Base-by-base conservation (phyloP, 2,888 invertebrate species). In the Nomada hirtipes region DNA sequence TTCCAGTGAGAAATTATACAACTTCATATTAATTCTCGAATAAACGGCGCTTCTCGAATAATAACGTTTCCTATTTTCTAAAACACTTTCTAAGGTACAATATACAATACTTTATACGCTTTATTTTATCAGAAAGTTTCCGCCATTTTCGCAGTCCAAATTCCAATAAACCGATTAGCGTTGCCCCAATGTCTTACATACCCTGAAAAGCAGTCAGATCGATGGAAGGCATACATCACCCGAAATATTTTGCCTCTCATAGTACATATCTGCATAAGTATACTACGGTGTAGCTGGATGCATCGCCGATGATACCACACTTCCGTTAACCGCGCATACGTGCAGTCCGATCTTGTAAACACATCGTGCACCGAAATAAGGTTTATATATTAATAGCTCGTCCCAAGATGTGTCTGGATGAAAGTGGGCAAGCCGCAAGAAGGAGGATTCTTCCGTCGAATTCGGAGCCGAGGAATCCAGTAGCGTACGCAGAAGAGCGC, bases 361-460 rank as follows among this genome's bases (percentile, higher is more conserved):
- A 91, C 88, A 84, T 77, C 80, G 82, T 75, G 71, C 84, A 86
- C 88, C 84, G 86, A 90, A 91, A 91, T 91, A 91, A 89, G 82
- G 73, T 81, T 84, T 81, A 74, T 83, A 87, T 91, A 91, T 91
- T 91, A 91, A 90, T 91, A 91, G 90, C 86, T 60, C 82, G 81
- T 74, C 80, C 69, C 71, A 65, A 83, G 87, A 84, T 81, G 84
- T 86, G 84, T 88, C 88, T 86, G 85, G 78, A 82, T 71, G 78
- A 80, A 73, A 76, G 69, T 79, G 80, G 65, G 73, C 64, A 70
- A 74, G 59, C 70, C 61, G 52, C 61, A 15, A 70, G 76, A 70
- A 75, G 59, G 50, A 69, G 68, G 57, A 53, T 52, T 36, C 74
- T 67, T 50, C 29, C 55, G 26, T 9, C 20, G 79, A 57, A 73